Evolutionary conservation across 2,888 invertebrate species (phyloP).

Genomic region (Cyclophora albipunctata): DNA sequence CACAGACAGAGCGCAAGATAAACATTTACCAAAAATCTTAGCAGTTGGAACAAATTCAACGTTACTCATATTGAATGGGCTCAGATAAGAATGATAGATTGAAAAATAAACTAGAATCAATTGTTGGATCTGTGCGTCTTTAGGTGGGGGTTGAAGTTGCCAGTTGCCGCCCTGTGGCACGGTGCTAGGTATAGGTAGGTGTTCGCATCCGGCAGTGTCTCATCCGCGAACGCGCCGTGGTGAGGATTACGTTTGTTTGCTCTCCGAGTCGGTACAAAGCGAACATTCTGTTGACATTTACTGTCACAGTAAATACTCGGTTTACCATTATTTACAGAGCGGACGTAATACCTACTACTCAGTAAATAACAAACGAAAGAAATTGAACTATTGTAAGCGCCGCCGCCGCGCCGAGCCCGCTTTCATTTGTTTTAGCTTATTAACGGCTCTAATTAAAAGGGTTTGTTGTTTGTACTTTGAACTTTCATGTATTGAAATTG

Average conservation of each 20-base stretch:
- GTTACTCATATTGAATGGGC: slow-evolving; percentile 24
- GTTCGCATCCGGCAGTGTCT: slow-evolving; percentile 22
- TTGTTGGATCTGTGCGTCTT: slow-evolving; percentile 23
- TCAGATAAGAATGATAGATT: slow-evolving; percentile 27
- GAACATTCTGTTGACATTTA: slow-evolving; percentile 65
- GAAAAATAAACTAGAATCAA: slow-evolving; percentile 33
- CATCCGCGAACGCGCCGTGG: slow-evolving; percentile 22
- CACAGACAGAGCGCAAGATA: slow-evolving; percentile 3
- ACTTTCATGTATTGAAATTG: too few relatives aligned
- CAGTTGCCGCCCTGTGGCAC: too few relatives aligned
- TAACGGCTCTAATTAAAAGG: too few relatives aligned
- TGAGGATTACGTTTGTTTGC: slow-evolving; percentile 60
- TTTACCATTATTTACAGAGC: slow-evolving; percentile 63
- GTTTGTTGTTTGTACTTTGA: too few relatives aligned
- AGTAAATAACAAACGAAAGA: slow-evolving; percentile 35
- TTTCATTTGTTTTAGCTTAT: too few relatives aligned
- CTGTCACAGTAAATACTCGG: slow-evolving; percentile 64
- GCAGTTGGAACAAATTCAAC: slow-evolving; percentile 15
- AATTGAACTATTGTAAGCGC: slow-evolving; percentile 16
- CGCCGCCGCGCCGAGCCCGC: not conserved
- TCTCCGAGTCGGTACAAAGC: slow-evolving; percentile 56
- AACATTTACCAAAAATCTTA: slow-evolving; percentile 8
- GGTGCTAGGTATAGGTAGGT: not conserved
- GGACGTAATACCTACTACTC: slow-evolving; percentile 49
- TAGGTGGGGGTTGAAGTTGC: not conserved